Base-by-base conservation (phyloP, 2,113 vertebrate genomes). In the Etia nguti region DNA sequence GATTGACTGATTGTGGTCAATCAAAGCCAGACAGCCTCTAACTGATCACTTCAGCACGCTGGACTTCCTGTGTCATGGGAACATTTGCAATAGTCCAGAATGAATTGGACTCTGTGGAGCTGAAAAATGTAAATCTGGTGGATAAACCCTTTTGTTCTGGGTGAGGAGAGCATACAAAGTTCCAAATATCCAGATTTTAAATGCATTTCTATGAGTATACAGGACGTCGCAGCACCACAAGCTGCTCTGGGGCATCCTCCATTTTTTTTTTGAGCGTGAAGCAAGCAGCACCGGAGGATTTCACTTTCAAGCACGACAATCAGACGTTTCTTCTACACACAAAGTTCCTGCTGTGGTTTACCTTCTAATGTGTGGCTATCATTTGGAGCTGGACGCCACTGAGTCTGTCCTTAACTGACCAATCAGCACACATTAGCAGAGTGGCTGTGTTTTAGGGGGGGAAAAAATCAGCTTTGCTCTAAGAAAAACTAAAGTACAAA, bases 21-120 rank as follows among this genome's bases (percentile, higher is more conserved):
- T 62, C 0, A 36, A 68, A 1, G 3, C 41, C 34, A 68, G 4
- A 12, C 10, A 13, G 18, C 62, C 2, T 0, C 20, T 41, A 8
- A 22, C 2, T 0, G 29, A 34, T 20, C 29, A 0, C 8, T 68
- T 13, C 20, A 22, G 36, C 62, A 41, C 4, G 2, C 2, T 68
- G 36, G 62, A 68, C 62, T 68, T 68, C 34, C 62, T 41, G 62
- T 57, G 56, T 57, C 24, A 29, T 57, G 60, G 31, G 36, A 36
- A 36, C 18, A 0, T 22, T 38, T 22, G 60, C 0, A 2, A 20
- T 22, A n/a, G 60, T 65, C 31, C 60, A 5, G 34, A 22, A n/a
- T 0, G 0, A 48, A 46, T 12, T 4, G 43, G 43, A 48, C 55
- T 24, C 54, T 24, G n/a, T 24, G 55, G 11, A 56, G 55, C 22